phyloP scores from a whole-genome alignment of 2,113 vertebrate genomes.

The Daboia siamensis region DNA sequence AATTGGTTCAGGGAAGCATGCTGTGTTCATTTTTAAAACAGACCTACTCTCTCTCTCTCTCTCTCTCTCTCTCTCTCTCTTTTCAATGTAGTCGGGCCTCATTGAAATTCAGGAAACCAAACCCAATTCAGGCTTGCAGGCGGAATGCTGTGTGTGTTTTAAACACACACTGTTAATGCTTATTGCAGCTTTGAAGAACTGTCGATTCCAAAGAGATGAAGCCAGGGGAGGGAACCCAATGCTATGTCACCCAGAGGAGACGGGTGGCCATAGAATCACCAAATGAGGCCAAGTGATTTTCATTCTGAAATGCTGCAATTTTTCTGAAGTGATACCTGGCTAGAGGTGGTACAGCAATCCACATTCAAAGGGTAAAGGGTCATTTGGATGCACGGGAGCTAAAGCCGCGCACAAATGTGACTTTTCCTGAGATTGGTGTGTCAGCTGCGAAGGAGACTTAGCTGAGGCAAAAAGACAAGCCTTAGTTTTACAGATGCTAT shows the following conservation, averaged over 20 bases:
- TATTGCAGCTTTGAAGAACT: no score
- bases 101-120: slow-evolving; percentile 12
- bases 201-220: not conserved
- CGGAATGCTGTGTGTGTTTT: not conserved
- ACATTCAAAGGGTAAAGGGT: not conserved
- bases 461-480: not conserved
- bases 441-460: not conserved
- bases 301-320: not conserved
- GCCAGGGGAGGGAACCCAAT: no score
- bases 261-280: not conserved
- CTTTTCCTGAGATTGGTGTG: not conserved
- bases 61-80: accelerated
- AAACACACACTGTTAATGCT: not conserved
- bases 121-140: slow-evolving; percentile 7
- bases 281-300: not conserved
- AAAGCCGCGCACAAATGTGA: not conserved
- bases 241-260: not conserved
- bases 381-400: not conserved
- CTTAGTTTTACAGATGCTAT: not conserved
- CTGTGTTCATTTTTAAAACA: slow-evolving; percentile 35
- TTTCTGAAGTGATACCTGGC: not conserved
- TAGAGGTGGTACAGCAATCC: no score
- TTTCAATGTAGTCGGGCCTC: slow-evolving; percentile 24
- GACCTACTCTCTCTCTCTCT: slow-evolving; percentile 14
- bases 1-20: slow-evolving; percentile 51